These are phyloP conservation scores for Isaurus tuberculatus DNA, from an alignment of 92 coral and sea anemone species.

Conservation along the genomic window DNA sequence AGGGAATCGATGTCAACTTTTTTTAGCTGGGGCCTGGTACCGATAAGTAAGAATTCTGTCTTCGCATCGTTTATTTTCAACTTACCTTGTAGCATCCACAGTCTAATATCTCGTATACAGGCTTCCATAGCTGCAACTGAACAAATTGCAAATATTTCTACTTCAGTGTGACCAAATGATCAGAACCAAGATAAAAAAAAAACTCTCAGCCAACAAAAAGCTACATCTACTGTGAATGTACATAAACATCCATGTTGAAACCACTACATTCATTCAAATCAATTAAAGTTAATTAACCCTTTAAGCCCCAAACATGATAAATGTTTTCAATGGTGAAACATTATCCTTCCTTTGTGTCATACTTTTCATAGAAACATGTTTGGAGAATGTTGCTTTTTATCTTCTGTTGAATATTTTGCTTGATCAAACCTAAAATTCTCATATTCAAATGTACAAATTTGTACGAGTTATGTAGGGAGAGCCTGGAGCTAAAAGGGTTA, in stretches of 20 bases:
- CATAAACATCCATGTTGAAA: constrained; percentile 9
- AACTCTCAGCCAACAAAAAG: constrained; percentile 6
- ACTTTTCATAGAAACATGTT: constrained; percentile 17
- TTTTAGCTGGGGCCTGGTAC: too few relatives aligned
- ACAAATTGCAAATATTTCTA: constrained; percentile 1
- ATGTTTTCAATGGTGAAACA: constrained; percentile 11
- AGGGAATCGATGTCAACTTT: too few relatives aligned
- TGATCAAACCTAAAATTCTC: constrained; percentile 25
- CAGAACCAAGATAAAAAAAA: constrained; percentile 9
- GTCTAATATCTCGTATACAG: too few relatives aligned
- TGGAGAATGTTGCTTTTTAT: constrained; percentile 6
- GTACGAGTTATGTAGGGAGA: constrained; percentile 28
- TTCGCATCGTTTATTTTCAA: too few relatives aligned
- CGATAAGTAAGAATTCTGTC: too few relatives aligned
- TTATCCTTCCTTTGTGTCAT: neutral
- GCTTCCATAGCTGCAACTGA: too few relatives aligned
- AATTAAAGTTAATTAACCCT: neutral
- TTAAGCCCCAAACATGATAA: constrained; percentile 18
- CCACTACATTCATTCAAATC: constrained; percentile 1
- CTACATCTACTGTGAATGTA: constrained; percentile 6
- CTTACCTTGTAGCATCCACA: too few relatives aligned
- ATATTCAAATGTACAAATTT: constrained; percentile 26
- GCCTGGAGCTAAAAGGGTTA: constrained; percentile 17
- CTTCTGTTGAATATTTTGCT: constrained; percentile 20
- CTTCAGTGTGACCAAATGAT: constrained; percentile 2